Base-by-base conservation (phyloP, 2,797 vertebrate genomes). In the Periparus ater region DNA sequence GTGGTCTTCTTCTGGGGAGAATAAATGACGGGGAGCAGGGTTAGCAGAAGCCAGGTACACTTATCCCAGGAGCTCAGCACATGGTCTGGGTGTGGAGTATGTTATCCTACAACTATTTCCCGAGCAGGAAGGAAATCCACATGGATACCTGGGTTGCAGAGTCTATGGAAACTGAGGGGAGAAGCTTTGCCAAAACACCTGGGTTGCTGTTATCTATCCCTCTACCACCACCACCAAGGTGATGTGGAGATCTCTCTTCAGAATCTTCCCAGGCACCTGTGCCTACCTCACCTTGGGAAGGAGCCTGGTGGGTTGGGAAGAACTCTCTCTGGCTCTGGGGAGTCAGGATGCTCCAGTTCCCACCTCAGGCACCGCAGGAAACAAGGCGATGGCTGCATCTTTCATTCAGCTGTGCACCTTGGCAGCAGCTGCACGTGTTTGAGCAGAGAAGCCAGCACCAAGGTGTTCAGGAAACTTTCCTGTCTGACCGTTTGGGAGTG, bases 301-400 rank as follows among this genome's bases (percentile, higher is more conserved):
- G n/a, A 91, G 8, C 38, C 51, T 55, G 36, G 11, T 32, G 10
- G 17, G 7, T 45, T 36, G 45, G 45, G 45, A 51, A 45, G 18
- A 32, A 26, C 16, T 15, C 22, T 42, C 48, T 61, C 29, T 27
- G 71, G 4, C n/a, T 38, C 9, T 22, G 34, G 16, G 13, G 13
- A 72, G 40, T 18, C 5, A 8, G 66, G 65, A 67, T 22, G 20
- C 38, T 34, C 12, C 1, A 0, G 30, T 74, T 63, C 30, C 54
- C 42, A 36, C 34, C 4, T 1, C 34, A 2, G 1, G 16, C 63
- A 70, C 30, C 0, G 0, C 25, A 74, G 38, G 2, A 84, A 36
- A 34, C 36, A 45, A 27, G 68, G 16, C 1, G 8, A n/a, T 27
- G 57, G 45, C 38, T 55, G 30, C 34, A 27, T 9, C 62, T 68